phyloP scores from a whole-genome alignment of 2,888 invertebrate genomes.

The Pseudococcus longispinus region DNA sequence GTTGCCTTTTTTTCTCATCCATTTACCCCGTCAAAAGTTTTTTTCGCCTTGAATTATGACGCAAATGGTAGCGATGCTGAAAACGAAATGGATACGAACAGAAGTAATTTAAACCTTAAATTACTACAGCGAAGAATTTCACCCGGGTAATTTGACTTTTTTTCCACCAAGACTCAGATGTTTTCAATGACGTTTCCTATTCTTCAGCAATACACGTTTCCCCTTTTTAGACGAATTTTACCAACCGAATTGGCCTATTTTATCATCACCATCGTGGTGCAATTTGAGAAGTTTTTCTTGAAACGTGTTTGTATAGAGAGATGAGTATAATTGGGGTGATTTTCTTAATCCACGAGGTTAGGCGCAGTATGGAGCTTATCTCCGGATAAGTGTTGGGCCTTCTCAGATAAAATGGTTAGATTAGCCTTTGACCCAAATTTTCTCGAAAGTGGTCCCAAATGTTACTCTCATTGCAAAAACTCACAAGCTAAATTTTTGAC shows the following conservation, averaged over 20 bases:
- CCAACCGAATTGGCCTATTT: neutral
- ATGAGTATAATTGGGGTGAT: too few species aligned
- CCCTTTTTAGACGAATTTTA: conserved; percentile 1
- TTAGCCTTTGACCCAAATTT: too few species aligned
- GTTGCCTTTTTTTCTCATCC: neutral
- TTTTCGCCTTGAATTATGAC: neutral
- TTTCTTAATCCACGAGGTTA: too few species aligned
- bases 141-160: conserved; percentile 19
- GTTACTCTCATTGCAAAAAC: too few species aligned
- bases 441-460: too few species aligned
- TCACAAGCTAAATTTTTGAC: too few species aligned
- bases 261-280: neutral
- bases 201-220: neutral
- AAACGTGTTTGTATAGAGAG: neutral
- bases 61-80: neutral
- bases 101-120: conserved; percentile 4
- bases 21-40: conserved; percentile 7
- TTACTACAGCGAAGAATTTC: conserved; percentile 1
- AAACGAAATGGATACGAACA: conserved; percentile 1
- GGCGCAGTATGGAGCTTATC: too few species aligned
- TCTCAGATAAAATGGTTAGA: too few species aligned
- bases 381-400: too few species aligned
- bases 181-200: conserved; percentile 11
- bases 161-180: neutral
- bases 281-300: neutral